phyloP scores from a whole-genome alignment of 2,113 vertebrate species.

The Irena cyanogastra region DNA sequence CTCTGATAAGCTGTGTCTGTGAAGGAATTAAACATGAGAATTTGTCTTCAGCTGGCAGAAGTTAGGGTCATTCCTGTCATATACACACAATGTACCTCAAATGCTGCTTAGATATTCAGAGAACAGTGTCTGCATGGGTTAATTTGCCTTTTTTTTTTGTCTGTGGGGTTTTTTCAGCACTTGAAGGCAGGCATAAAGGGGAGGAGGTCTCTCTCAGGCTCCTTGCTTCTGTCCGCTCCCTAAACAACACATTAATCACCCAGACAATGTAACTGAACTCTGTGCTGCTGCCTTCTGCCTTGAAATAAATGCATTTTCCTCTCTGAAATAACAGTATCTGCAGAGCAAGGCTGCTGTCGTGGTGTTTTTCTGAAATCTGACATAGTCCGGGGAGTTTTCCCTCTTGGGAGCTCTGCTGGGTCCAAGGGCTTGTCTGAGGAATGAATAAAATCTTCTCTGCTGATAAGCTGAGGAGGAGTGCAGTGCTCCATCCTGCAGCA shows the following conservation, averaged over 20 bases:
- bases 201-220: constrained; percentile 42
- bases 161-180: not conserved
- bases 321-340: not conserved
- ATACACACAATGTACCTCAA: not conserved
- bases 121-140: not conserved
- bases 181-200: not conserved
- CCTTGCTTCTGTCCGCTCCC: constrained; percentile 10
- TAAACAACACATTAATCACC: constrained; percentile 35
- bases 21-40: not conserved
- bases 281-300: constrained; percentile 25
- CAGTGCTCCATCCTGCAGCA: not conserved
- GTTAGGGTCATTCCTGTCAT: not conserved
- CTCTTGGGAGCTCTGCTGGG: not conserved
- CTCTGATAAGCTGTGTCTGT: not conserved
- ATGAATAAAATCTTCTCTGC: not conserved
- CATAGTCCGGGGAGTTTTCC: not conserved
- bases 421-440: not conserved
- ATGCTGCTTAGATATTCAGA: not conserved
- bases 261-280: constrained; percentile 15
- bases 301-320: not conserved
- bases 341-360: not conserved
- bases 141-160: not conserved
- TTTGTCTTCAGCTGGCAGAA: not conserved
- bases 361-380: not conserved
- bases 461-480: not conserved